Conservation (phyloP, 2,797 vertebrate genomes). For the Rhinatrema bivittatum region DNA sequence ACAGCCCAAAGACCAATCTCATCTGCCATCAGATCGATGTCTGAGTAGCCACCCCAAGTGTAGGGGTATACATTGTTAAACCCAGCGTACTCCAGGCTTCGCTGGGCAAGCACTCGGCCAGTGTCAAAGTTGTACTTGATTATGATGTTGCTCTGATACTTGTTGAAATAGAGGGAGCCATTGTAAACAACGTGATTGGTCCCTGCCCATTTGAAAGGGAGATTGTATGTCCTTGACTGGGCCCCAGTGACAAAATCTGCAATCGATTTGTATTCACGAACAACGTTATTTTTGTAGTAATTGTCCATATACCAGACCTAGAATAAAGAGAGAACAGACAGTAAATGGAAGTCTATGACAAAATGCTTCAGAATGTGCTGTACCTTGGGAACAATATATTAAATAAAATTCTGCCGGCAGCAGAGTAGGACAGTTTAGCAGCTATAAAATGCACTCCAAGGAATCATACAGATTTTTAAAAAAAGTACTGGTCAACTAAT, state of each 20-base stretch:
- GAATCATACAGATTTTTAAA: no score
- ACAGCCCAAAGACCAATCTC: slow-evolving; percentile 94
- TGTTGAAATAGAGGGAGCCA: slow-evolving; percentile 95
- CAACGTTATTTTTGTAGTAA: slow-evolving; percentile 94
- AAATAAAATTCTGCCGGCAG: no score
- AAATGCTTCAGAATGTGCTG: no score
- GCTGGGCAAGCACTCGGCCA: slow-evolving; percentile 79
- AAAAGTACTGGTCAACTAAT: no score
- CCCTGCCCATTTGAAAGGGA: slow-evolving; percentile 96
- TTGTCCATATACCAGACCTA: slow-evolving; percentile 98
- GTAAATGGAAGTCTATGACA: no score
- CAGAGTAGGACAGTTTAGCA: no score
- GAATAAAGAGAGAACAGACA: slow-evolving; percentile 16
- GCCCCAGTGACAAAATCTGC: slow-evolving; percentile 83
- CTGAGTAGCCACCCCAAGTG: slow-evolving; percentile 93
- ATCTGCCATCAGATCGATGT: slow-evolving; percentile 96
- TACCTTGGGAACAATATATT: no score
- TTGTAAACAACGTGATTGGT: slow-evolving; percentile 97
- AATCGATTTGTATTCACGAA: slow-evolving; percentile 87
- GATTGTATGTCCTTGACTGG: slow-evolving; percentile 90
- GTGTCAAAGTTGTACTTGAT: slow-evolving; percentile 93
- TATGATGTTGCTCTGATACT: slow-evolving; percentile 97
- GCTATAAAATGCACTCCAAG: no score
- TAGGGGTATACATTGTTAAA: slow-evolving; percentile 97
- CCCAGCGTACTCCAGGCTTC: slow-evolving; percentile 88